These are phyloP conservation scores for Struthidea cinerea DNA, from an alignment of 2,113 vertebrate species.

Conservation along the genomic window DNA sequence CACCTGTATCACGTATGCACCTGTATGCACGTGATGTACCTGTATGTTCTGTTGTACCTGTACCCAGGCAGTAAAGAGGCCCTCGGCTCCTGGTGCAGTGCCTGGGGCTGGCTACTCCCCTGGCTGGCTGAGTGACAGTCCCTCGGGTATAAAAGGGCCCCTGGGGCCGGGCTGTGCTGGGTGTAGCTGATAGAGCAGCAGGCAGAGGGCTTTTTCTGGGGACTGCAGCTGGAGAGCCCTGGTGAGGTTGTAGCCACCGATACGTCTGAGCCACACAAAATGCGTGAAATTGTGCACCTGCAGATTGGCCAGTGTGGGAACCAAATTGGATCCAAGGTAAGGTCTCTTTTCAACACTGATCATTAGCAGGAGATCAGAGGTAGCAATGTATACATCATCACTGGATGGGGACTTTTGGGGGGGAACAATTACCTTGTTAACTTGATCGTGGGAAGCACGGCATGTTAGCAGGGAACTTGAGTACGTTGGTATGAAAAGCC, in stretches of 20 bases:
- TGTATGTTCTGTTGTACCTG: not conserved
- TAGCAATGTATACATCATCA: not conserved
- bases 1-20: too few species aligned
- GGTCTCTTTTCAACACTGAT: not conserved
- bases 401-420: not conserved
- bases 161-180: not conserved
- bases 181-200: not conserved
- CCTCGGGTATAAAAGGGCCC: not conserved
- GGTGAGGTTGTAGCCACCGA: not conserved
- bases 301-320: constrained; percentile 98
- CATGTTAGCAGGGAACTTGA: not conserved
- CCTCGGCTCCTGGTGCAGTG: not conserved
- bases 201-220: not conserved
- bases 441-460: not conserved
- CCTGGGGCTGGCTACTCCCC: constrained; percentile 40
- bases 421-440: not conserved
- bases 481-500: not conserved
- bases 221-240: not conserved
- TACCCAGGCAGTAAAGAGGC: not conserved
- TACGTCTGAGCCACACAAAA: constrained; percentile 42
- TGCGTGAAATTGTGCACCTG: constrained; percentile 97
- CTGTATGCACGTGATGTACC: not conserved
- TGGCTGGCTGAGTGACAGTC: not conserved
- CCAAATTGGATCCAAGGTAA: constrained; percentile 96
- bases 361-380: not conserved